These are phyloP conservation scores for Tringa solitaria DNA, from an alignment of 2,113 vertebrate genomes.

Conservation along the genomic window DNA sequence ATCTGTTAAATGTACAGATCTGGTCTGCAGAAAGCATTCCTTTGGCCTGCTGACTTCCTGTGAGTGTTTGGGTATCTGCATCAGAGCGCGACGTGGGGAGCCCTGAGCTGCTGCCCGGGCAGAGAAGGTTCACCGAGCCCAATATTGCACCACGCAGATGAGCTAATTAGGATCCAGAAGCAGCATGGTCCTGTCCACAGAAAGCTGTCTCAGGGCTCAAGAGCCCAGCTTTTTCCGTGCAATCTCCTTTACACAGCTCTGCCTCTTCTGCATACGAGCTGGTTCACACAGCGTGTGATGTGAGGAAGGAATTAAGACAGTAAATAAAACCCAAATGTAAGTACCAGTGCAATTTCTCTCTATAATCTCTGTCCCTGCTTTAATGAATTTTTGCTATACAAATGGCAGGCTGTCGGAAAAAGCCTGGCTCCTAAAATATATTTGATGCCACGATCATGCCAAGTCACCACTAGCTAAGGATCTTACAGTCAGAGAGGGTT, in stretches of 20 bases:
- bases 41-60: not conserved
- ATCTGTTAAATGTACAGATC: not conserved
- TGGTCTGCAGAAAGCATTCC: not conserved
- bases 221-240: not conserved
- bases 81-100: not conserved
- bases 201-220: not conserved
- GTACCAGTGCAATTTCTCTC: not conserved
- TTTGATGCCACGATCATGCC: not conserved
- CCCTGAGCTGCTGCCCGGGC: not conserved
- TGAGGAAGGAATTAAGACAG: not conserved
- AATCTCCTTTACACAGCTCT: not conserved
- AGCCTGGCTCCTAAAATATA: not conserved
- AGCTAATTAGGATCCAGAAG: not conserved
- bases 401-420: not conserved
- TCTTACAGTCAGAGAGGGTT: not conserved
- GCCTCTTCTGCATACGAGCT: not conserved
- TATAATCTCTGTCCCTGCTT: not conserved
- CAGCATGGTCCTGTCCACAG: not conserved
- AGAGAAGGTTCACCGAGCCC: not conserved
- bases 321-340: not conserved
- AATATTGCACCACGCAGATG: rapidly evolving
- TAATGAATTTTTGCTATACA: not conserved
- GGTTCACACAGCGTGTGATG: not conserved
- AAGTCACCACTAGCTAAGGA: not conserved
- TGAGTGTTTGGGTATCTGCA: not conserved